Conservation (phyloP, 2,888 invertebrate genomes). For the Tortricodes alternella region DNA sequence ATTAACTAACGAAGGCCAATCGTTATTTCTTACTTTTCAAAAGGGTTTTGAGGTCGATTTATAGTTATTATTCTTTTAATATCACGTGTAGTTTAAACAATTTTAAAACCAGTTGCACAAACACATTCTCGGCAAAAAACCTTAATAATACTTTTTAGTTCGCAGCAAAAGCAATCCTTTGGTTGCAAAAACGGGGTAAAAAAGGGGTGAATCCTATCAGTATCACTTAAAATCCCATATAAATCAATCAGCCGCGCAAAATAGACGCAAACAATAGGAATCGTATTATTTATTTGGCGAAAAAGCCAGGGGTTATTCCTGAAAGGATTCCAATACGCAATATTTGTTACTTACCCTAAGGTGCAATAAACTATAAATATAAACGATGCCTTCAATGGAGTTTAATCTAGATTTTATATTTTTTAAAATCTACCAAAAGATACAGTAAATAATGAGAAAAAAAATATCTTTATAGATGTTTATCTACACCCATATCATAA, state of each 20-base stretch:
- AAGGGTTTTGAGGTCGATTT: too few relatives aligned
- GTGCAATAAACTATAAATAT: background rate
- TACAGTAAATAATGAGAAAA: too few relatives aligned
- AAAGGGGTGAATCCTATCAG: slow-evolving; percentile 20
- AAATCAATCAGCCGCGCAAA: slow-evolving; percentile 31
- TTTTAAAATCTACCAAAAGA: too few relatives aligned
- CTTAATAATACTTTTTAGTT: slow-evolving; percentile 8
- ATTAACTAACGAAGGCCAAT: too few relatives aligned
- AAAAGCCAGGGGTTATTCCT: slow-evolving; percentile 22
- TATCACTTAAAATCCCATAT: slow-evolving; percentile 28
- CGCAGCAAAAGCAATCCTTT: background rate
- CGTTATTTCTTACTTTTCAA: too few relatives aligned
- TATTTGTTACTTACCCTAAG: slow-evolving; percentile 21
- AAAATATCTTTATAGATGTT: too few relatives aligned
- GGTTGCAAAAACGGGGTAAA: background rate
- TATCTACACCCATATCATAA: too few relatives aligned
- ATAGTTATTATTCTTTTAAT: too few relatives aligned
- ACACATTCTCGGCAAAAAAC: background rate
- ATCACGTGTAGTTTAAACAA: too few relatives aligned
- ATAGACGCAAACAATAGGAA: slow-evolving; percentile 31
- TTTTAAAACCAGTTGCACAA: too few relatives aligned
- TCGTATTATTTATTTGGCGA: slow-evolving; percentile 15
- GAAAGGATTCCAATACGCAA: background rate
- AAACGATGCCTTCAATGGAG: background rate
- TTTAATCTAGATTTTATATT: too few relatives aligned